These are phyloP conservation scores for Lamprologus sp. DNA, from an alignment of 2,113 vertebrate genomes.

Conservation along the genomic window DNA sequence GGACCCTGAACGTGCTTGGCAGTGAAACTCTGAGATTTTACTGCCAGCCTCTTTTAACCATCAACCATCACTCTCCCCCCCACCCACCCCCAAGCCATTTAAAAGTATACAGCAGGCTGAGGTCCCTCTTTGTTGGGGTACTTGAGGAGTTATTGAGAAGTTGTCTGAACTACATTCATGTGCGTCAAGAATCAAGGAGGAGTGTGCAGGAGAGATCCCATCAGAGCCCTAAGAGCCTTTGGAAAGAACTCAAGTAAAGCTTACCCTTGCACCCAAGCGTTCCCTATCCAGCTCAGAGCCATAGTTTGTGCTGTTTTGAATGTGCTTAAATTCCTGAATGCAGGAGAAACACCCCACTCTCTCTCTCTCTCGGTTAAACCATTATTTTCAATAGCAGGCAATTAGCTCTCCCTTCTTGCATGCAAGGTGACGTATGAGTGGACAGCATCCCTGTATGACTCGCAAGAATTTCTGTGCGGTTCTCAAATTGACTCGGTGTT, in stretches of 20 bases:
- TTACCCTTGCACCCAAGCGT: background rate
- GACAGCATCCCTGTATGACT: background rate
- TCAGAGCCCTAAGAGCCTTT: constrained; percentile 24
- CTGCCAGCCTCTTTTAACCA: constrained; percentile 51
- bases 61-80: constrained; percentile 16
- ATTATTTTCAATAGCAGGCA: constrained; percentile 16
- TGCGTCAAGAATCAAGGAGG: constrained; percentile 14
- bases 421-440: constrained; percentile 32
- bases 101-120: constrained; percentile 32
- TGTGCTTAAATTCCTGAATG: constrained; percentile 9
- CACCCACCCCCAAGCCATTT: constrained; percentile 23
- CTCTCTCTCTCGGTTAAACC: background rate
- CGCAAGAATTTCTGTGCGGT: constrained; percentile 17
- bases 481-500: constrained; percentile 3
- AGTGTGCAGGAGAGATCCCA: constrained; percentile 30
- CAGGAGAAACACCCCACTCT: background rate
- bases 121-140: constrained; percentile 38
- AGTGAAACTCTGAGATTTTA: constrained; percentile 55
- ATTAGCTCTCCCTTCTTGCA: constrained; percentile 19
- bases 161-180: constrained; percentile 28
- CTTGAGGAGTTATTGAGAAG: constrained; percentile 37
- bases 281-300: background rate
- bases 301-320: constrained; percentile 13
- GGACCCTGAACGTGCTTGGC: constrained; percentile 62
- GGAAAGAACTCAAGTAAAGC: constrained; percentile 27